Evolutionary conservation across 2,113 vertebrate species (phyloP), one percentile per base, ranked within the genome.

Genomic region (Vanacampus margaritifer): DNA sequence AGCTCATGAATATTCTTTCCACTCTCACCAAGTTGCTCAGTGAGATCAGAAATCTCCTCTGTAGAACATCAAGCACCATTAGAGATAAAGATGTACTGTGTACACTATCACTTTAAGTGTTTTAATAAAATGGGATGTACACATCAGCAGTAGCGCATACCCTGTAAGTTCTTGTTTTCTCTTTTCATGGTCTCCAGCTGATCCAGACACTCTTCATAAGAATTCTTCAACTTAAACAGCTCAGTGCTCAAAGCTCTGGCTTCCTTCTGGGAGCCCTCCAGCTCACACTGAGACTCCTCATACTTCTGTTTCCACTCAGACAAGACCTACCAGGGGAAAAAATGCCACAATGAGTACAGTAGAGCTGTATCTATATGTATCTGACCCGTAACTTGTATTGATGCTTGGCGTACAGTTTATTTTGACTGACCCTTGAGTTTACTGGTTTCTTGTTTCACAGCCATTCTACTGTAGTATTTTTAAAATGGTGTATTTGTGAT

Each of bases 1-100:
- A 95, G 90, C 76, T 96, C 95, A 0, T 95, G 94, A 67, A 93
- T 88, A 57, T 37, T 93, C 63, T 97, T 96, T 56, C 91, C 90
- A 37, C 76, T 61, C 23, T 93, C 90, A 0, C 92, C 91, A 54
- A 96, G 83, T 84, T 96, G 95, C 70, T 95, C 95, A 0, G 94
- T 95, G 5, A 96, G 91, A 61, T 90, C 90, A 79, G 88, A 80
- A 65, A 90, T 89, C 81, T 91, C 88, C 88, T 91, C 89, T 91
- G 43, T 58, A 62, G n/a, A 62, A 62, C 13, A 41, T 23, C 36
- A 39, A 39, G n/a, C 32, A 54, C 16, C 8, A 61, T 14, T 37
- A 45, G 53, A 1, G 53, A 28, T 26, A 32, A 32, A 17, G 14
- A 57, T 57, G 14, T 24, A 17, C 10, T 14, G 4, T 57, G 16